Base-by-base conservation (phyloP, 2,888 invertebrate species). In the Brachyopa scutellaris region DNA sequence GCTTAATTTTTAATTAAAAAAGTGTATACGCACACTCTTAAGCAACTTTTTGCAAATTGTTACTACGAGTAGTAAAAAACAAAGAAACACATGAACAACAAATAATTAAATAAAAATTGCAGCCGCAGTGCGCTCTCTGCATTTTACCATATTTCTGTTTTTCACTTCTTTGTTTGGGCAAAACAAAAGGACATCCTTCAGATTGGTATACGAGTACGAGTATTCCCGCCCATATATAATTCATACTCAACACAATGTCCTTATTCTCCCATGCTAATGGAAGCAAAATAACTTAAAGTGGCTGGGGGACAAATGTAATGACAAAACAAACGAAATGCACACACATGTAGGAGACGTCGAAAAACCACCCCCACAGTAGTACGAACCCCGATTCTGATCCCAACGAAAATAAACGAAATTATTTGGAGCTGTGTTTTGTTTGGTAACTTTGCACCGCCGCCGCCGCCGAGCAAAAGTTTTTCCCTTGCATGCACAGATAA, bases 321-420 rank as follows among this genome's bases (percentile, higher is more conserved):
- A 82, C 82, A 82, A 82, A 82, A 82, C 77, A 82, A 82, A 82
- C 82, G 76, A 82, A 82, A 77, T 82, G 70, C 82, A 70, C 82
- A 82, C 82, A 82, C 49, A 82, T 82, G 82, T 82, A 82, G 82
- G 70, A 70, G 76, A 70, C 70, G 13, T 47, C 38, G 70, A 66
- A 51, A 69, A 59, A 47, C 49, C 47, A 21, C 29, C 36, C 21
- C 29, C 47, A 23, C 47, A 11, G 36, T 8, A 31, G n/a, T n/a
- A n/a, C n/a, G n/a, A n/a, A n/a, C n/a, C n/a, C 31, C 29, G 17
- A 33, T 36, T 13, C 2, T 42, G 31, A 45, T 0, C 29, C 3
- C 42, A 2, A 45, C 15, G 23, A 61, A 73, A 69, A 36, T 53
- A 64, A 76, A 76, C 59, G 51, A 82, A 82, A 76, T 61, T 82